A percentile compares a stretch with the other conserved stretches of the same genome.
Evolutionary conservation across 2,797 vertebrate species (phyloP).

Genomic region (Sebastes kiyomatsui): DNA sequence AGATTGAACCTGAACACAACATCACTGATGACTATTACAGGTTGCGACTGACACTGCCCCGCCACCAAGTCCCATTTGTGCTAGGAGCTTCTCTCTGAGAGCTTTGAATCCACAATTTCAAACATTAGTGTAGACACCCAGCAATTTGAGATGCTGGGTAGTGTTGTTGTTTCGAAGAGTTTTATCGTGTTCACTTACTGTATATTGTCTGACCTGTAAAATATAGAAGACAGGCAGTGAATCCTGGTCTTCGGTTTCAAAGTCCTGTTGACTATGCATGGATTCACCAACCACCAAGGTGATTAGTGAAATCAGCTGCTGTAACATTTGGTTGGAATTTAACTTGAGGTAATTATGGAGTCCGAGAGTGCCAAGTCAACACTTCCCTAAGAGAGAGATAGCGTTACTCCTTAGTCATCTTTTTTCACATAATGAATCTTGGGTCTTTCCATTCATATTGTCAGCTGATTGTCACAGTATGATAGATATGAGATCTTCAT

Average conservation of each 20-base stretch:
- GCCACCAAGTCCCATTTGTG: not conserved
- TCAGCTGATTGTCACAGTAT: not conserved
- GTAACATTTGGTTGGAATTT: conserved; percentile 41
- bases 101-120: not conserved
- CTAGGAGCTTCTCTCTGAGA: not conserved
- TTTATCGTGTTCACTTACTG: not conserved
- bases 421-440: not conserved
- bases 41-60: not conserved
- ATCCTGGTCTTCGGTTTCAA: not conserved
- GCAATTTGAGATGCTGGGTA: not conserved
- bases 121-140: not conserved
- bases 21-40: not conserved
- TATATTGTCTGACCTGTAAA: not conserved
- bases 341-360: conserved; percentile 35
- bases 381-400: not conserved
- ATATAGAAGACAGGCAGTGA: not conserved
- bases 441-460: not conserved
- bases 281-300: not conserved
- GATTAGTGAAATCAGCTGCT: conserved; percentile 47
- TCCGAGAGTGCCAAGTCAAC: conserved; percentile 24
- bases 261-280: not conserved
- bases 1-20: not conserved
- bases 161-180: not conserved
- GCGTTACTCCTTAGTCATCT: not conserved
- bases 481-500: not conserved